These are phyloP conservation scores for Phyllotis vaccarum DNA, from an alignment of 2,797 vertebrate species.

Conservation along the genomic window DNA sequence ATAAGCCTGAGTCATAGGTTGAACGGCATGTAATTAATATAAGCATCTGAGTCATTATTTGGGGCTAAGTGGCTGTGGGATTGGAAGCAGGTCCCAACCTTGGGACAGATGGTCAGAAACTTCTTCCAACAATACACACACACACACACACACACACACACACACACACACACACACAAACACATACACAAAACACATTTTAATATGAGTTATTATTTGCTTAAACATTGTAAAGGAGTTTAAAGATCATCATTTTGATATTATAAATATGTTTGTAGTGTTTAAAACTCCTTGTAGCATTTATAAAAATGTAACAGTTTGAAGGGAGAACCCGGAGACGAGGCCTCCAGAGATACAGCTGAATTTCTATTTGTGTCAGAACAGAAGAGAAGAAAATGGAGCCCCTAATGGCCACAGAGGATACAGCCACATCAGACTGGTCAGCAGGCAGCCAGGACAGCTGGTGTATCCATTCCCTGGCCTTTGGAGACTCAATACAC, in stretches of 20 bases:
- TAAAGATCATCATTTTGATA: background rate
- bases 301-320: background rate
- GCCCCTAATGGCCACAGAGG: background rate
- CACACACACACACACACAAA: background rate
- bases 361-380: background rate
- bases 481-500: background rate
- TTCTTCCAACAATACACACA: too few relatives aligned
- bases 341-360: background rate
- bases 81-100: too few relatives aligned
- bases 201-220: background rate
- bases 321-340: background rate
- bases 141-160: background rate
- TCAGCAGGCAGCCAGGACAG: background rate
- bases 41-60: too few relatives aligned
- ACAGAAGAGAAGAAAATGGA: background rate
- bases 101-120: too few relatives aligned
- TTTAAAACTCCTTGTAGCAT: background rate
- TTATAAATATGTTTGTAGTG: background rate
- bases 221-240: background rate
- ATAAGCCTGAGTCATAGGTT: too few relatives aligned
- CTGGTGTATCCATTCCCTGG: too few relatives aligned
- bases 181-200: background rate
- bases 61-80: too few relatives aligned
- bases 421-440: background rate
- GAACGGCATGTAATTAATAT: too few relatives aligned